Evolutionary conservation across 1,140 invertebrate species (phyloP), one percentile per base, ranked within the genome.

Genomic region (Scylla paramamosain): DNA sequence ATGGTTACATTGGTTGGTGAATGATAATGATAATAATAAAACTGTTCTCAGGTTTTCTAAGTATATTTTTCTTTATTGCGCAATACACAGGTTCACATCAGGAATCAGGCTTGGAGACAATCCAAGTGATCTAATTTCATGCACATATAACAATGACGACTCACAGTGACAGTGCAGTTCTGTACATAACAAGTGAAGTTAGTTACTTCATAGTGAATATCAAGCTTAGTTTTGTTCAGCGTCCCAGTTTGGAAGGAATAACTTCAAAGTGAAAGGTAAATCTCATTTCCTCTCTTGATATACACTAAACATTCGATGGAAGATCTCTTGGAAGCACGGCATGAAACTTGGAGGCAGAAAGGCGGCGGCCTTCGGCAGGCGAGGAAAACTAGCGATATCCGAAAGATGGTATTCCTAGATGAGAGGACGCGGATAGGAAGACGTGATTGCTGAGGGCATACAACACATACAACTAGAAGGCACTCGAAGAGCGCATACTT

Each of bases 151-250:
- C 2, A 77, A 25, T 16, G 25, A 77, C 12, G 67, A 77, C 16
- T 7, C 20, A 20, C 20, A 25, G 6, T 77, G 6, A 77, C 67
- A n/a, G n/a, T 77, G n/a, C n/a, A 77, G 25, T 77, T 77, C 67
- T 77, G n/a, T 77, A n/a, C 67, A 77, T 77, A 77, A 77, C n/a
- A 77, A n/a, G n/a, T 77, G 67, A 59, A 59, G n/a, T 77, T 12
- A 25, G 12, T n/a, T n/a, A 77, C 6, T 77, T n/a, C 25, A 25
- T n/a, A 25, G n/a, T 7, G 20, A n/a, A 77, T 7, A n/a, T 2
- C 6, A 25, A 77, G 12, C n/a, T n/a, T 77, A 7, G 25, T n/a
- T 77, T 20, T n/a, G n/a, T 77, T 77, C n/a, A n/a, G 25, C 20
- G 6, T n/a, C 20, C 0, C n/a, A n/a, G 10, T 20, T 12, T 12